Percentiles rank a stretch among this genome's conserved stretches.
Evolutionary conservation across 2,113 vertebrate genomes (phyloP).

Genomic region (Alces alces): DNA sequence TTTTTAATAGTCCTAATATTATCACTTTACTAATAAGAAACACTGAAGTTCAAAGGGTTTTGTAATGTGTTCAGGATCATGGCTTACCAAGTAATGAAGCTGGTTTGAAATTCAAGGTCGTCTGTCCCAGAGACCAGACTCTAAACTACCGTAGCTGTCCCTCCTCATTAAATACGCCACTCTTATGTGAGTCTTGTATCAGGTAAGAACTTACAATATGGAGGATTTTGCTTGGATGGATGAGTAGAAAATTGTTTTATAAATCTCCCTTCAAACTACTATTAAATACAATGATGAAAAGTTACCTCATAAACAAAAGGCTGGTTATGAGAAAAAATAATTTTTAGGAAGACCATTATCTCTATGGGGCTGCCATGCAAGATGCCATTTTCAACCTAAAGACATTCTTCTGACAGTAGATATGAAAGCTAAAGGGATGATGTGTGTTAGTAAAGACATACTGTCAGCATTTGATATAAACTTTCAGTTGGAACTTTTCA

Average conservation of each 20-base stretch:
- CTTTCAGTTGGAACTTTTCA: not conserved
- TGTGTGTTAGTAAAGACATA: not conserved
- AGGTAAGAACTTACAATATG: not conserved
- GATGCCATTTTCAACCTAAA: not conserved
- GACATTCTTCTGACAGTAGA: not conserved
- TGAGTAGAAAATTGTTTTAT: not conserved
- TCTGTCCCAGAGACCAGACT: not conserved
- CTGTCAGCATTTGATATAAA: not conserved
- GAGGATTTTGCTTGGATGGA: not conserved
- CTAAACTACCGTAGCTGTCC: not conserved
- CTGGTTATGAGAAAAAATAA: not conserved
- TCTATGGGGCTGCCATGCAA: not conserved
- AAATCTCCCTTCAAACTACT: not conserved
- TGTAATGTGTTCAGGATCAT: not conserved
- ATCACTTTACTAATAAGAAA: not conserved
- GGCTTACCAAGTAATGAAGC: not conserved
- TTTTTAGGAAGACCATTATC: not conserved
- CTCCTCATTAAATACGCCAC: not conserved
- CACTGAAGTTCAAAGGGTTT: not conserved
- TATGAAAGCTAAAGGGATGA: not conserved
- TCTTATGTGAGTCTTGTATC: not conserved
- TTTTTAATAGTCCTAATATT: not conserved
- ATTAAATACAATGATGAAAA: not conserved
- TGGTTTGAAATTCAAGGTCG: not conserved
- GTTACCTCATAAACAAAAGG: not conserved